Evolutionary conservation across 2,797 vertebrate species (phyloP).

Genomic region (Enteromius thamalakanensis): DNA sequence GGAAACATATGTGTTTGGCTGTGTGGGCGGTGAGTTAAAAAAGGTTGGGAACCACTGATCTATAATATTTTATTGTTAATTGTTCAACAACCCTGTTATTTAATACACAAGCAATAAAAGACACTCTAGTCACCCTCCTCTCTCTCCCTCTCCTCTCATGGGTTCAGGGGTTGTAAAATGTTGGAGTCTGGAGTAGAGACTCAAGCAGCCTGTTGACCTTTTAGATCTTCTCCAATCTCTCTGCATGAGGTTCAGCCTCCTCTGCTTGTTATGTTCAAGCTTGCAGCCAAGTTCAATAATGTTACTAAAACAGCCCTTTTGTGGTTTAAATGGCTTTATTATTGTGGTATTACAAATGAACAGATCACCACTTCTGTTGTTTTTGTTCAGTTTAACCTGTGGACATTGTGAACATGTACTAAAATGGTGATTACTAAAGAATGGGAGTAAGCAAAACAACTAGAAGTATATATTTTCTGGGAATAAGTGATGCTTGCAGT

Average conservation of each 20-base stretch:
- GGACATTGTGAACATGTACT: background rate
- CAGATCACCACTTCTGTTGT: background rate
- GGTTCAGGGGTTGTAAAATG: background rate
- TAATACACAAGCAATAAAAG: too few species aligned
- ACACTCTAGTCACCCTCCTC: background rate
- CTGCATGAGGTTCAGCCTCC: background rate
- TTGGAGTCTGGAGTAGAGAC: background rate
- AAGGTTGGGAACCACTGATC: too few species aligned
- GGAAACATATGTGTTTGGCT: too few species aligned
- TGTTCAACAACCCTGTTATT: background rate
- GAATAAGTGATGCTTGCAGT: background rate
- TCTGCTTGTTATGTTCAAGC: background rate
- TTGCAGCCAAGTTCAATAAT: background rate
- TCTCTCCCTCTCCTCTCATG: background rate
- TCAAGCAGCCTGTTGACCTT: conserved; percentile 17
- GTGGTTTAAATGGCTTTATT: background rate
- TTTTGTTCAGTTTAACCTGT: background rate
- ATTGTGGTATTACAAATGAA: background rate
- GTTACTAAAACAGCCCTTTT: background rate
- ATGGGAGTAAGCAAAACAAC: background rate
- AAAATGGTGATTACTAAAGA: background rate
- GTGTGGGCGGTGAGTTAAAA: too few species aligned
- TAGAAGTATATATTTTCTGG: background rate
- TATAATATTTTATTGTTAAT: too few species aligned
- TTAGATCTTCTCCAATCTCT: conserved; percentile 25